These are phyloP conservation scores for Stenichneumon culpator DNA, from an alignment of 2,888 invertebrate genomes.

Conservation along the genomic window DNA sequence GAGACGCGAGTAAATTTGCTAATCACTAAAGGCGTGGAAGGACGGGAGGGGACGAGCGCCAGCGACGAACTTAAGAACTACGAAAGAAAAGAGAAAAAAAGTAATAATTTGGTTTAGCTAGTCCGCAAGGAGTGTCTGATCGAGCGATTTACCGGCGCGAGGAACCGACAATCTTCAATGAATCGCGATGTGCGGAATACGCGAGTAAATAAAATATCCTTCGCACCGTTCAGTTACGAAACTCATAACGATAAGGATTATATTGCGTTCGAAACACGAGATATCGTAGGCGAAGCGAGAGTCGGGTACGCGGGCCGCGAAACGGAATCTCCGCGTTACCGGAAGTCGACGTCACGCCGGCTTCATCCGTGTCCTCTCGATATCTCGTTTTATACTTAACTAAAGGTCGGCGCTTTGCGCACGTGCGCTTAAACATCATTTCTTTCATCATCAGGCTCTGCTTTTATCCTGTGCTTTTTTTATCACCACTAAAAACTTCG, in stretches of 20 bases:
- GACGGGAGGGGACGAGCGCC: constrained; percentile 31
- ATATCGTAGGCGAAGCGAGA: constrained; percentile 35
- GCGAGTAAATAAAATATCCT: constrained; percentile 25
- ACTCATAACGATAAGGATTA: constrained; percentile 33
- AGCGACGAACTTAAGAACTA: constrained; percentile 47
- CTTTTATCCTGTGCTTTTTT: constrained; percentile 6
- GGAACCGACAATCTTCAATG: constrained; percentile 3
- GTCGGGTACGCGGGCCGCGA: constrained; percentile 1
- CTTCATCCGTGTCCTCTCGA: background rate
- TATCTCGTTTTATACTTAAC: constrained; percentile 31
- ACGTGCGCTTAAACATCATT: constrained; percentile 47
- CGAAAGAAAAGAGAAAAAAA: background rate
- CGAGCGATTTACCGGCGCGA: constrained; percentile 31
- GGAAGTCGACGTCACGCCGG: constrained; percentile 30
- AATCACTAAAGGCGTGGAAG: constrained; percentile 28
- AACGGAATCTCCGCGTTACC: constrained; percentile 7
- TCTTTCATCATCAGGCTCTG: constrained; percentile 30
- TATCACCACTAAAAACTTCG: constrained; percentile 20
- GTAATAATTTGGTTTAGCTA: constrained; percentile 60
- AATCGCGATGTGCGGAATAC: constrained; percentile 30
- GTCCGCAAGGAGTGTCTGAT: constrained; percentile 48
- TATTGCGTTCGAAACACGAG: constrained; percentile 56
- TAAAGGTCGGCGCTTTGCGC: constrained; percentile 49
- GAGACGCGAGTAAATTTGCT: constrained; percentile 42
- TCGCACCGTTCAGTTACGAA: constrained; percentile 27